These are phyloP conservation scores for Microctenopoma lineatum DNA, from an alignment of 2,797 vertebrate species.

Conservation along the genomic window DNA sequence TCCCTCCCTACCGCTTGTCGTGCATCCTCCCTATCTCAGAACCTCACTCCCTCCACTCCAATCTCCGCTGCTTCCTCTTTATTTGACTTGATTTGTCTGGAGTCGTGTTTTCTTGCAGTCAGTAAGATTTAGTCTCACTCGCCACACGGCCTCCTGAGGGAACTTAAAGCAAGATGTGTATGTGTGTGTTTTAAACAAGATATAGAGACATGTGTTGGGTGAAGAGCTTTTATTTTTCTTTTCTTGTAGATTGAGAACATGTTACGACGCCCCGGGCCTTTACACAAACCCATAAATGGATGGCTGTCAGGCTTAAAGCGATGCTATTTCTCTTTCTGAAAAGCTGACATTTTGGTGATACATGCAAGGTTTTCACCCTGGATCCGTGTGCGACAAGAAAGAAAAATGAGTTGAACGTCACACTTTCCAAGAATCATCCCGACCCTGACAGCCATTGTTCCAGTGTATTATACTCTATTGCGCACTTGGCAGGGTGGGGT, in stretches of 20 bases:
- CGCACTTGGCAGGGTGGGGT: background rate
- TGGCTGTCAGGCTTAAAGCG: constrained; percentile 28
- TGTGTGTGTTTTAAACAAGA: constrained; percentile 7
- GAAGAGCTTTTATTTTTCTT: constrained; percentile 12
- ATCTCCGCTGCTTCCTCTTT: constrained; percentile 12
- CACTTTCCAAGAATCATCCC: constrained; percentile 30
- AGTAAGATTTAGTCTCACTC: constrained; percentile 37
- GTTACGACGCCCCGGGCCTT: background rate
- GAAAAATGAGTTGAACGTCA: constrained; percentile 49
- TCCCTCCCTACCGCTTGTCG: background rate
- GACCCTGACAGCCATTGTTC: constrained; percentile 31
- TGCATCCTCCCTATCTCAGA: constrained; percentile 23
- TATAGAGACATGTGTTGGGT: constrained; percentile 9
- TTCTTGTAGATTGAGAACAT: constrained; percentile 24
- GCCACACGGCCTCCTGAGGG: background rate
- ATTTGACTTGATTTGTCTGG: constrained; percentile 49
- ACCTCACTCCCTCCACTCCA: background rate
- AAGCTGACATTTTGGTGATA: constrained; percentile 43
- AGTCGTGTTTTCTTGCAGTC: constrained; percentile 47
- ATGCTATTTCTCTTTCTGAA: constrained; percentile 23
- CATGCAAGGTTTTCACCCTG: constrained; percentile 9
- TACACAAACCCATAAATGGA: constrained; percentile 18
- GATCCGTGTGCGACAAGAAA: constrained; percentile 19
- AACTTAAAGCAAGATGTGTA: constrained; percentile 14
- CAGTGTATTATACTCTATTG: constrained; percentile 1